A percentile compares a stretch with the other conserved stretches of the same genome.
These are phyloP conservation scores for Myrmecobius fasciatus DNA, from an alignment of 2,113 vertebrate species.

Conservation along the genomic window DNA sequence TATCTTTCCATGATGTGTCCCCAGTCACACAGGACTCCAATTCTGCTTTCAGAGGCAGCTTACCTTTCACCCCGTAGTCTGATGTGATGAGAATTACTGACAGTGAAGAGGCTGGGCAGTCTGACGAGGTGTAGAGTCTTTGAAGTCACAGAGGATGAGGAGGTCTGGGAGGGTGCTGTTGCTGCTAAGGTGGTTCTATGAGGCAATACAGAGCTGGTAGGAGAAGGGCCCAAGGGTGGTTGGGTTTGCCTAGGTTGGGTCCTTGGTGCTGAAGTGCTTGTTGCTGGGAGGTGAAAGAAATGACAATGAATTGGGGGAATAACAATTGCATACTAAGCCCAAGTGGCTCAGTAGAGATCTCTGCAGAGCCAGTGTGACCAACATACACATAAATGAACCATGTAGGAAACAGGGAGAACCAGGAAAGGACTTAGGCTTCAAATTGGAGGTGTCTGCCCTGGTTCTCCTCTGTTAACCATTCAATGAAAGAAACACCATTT, in stretches of 20 bases:
- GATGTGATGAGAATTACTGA: constrained; percentile 41
- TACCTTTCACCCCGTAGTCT: constrained; percentile 58
- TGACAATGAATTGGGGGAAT: neutral
- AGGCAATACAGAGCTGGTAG: neutral
- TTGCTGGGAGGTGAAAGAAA: constrained; percentile 30
- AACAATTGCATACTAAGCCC: neutral
- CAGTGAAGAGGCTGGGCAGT: neutral
- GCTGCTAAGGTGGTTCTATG: neutral
- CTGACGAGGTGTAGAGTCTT: neutral
- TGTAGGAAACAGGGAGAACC: neutral
- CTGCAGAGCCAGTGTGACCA: neutral
- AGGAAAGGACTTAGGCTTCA: neutral
- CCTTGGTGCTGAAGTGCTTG: neutral
- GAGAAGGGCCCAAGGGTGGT: neutral
- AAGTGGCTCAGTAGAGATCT: neutral
- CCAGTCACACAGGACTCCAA: neutral
- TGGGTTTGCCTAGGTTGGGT: neutral
- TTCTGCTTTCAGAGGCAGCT: neutral
- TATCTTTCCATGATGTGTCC: neutral
- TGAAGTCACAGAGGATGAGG: constrained; percentile 1
- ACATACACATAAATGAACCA: constrained; percentile 6
- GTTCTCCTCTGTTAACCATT: constrained; percentile 9
- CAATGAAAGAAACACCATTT: constrained; percentile 41
- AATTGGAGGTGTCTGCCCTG: neutral
- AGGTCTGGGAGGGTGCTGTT: neutral